Conservation (phyloP, 2,797 vertebrate genomes). For the Pangasius mekongensis region DNA sequence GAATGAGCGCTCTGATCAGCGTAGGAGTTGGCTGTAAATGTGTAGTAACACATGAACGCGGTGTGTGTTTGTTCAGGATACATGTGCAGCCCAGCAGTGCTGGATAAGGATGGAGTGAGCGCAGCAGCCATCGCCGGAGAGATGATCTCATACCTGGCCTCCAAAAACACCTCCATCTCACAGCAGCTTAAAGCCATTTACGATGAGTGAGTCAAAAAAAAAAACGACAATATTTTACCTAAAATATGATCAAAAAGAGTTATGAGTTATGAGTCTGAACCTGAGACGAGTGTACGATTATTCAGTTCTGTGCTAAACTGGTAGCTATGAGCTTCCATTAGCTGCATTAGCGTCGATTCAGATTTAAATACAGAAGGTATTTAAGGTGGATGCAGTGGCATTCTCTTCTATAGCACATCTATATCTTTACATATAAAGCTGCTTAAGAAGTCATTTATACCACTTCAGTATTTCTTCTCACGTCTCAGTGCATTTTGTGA, state of each 20-base stretch:
- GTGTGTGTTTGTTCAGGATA: slow-evolving; percentile 77
- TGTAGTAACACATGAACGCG: neutral
- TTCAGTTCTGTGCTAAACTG: neutral
- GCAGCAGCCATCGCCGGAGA: slow-evolving; percentile 92
- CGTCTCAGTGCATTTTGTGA: too few species aligned
- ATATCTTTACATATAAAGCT: too few species aligned
- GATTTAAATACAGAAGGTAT: too few species aligned
- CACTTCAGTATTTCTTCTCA: too few species aligned
- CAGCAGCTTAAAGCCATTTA: slow-evolving; percentile 89
- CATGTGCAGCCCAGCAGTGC: slow-evolving; percentile 92
- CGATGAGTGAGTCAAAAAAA: slow-evolving; percentile 82
- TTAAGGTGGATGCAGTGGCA: too few species aligned
- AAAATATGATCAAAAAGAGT: neutral
- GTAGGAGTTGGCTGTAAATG: too few species aligned
- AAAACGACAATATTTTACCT: neutral
- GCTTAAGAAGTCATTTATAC: too few species aligned
- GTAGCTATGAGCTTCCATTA: neutral
- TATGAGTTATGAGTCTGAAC: too few species aligned
- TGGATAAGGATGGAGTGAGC: slow-evolving; percentile 98
- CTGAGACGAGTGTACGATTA: neutral
- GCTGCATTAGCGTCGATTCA: neutral
- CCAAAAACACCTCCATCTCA: slow-evolving; percentile 82
- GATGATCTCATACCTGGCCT: slow-evolving; percentile 85
- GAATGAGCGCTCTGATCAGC: too few species aligned
- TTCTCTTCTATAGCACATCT: too few species aligned